These are phyloP conservation scores for Phoebastria nigripes DNA, from an alignment of 2,797 vertebrate species.

Conservation along the genomic window DNA sequence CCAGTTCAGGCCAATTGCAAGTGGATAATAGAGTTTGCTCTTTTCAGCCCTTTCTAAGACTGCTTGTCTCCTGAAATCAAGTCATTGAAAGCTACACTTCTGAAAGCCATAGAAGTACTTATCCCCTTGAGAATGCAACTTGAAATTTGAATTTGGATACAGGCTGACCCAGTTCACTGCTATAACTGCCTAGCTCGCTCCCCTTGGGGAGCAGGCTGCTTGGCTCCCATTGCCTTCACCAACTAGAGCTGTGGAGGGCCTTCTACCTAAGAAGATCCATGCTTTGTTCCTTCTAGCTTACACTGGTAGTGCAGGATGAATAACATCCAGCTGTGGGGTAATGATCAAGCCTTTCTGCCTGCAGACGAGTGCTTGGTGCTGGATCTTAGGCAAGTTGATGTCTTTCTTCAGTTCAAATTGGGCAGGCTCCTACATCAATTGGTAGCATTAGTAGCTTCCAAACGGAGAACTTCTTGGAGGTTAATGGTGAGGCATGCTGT, in stretches of 20 bases:
- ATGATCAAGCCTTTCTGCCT: not conserved
- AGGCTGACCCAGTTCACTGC: not conserved
- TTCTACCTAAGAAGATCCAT: not conserved
- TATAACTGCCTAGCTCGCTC: not conserved
- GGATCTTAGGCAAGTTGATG: not conserved
- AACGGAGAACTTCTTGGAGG: not conserved
- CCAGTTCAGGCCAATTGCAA: not conserved
- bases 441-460: not conserved
- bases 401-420: not conserved
- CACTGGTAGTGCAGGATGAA: not conserved
- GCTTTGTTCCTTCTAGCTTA: not conserved
- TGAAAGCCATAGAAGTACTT: not conserved
- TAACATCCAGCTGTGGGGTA: not conserved
- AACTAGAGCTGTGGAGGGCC: rapidly evolving
- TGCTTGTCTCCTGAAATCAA: not conserved
- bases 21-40: not conserved
- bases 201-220: not conserved
- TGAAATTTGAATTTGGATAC: not conserved
- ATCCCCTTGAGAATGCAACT: not conserved
- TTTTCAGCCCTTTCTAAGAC: not conserved
- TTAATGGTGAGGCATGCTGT: not conserved
- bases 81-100: not conserved
- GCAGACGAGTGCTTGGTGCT: not conserved
- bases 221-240: not conserved
- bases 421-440: not conserved